Percentiles rank a stretch among this genome's conserved stretches.
Conservation (phyloP, 2,797 vertebrate species). For the Syndactyla subalaris region DNA sequence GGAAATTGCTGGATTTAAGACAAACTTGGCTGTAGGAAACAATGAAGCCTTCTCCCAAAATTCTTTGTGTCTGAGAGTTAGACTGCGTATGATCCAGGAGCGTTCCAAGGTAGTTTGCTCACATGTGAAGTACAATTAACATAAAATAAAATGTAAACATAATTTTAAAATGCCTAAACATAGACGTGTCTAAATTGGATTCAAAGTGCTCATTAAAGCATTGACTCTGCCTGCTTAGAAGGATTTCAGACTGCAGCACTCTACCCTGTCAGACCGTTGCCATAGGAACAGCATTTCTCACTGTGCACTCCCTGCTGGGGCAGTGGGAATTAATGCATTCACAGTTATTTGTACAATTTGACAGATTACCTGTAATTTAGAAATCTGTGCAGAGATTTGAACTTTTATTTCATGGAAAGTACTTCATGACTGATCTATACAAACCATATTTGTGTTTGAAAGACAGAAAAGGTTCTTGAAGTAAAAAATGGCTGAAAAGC, state of each 20-base stretch:
- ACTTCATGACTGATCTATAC: neutral
- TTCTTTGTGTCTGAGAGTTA: neutral
- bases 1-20: neutral
- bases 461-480: neutral
- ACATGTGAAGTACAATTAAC: neutral
- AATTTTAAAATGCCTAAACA: neutral
- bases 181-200: neutral
- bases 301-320: neutral
- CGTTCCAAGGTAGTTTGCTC: neutral
- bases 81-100: neutral
- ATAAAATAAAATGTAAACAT: neutral
- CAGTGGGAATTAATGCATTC: neutral
- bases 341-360: neutral
- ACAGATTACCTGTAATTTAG: neutral
- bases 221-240: neutral
- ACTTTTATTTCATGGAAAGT: neutral
- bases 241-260: neutral
- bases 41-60: neutral
- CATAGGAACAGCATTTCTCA: conserved; percentile 39
- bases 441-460: neutral
- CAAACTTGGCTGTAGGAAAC: neutral
- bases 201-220: neutral
- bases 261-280: conserved; percentile 1
- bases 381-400: neutral
- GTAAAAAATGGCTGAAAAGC: neutral